These are phyloP conservation scores for honey bee (Apis mellifera) DNA, from an alignment of 1,140 invertebrate species.

Conservation along the genomic window Amel_HAv3.1 CM009934.2:11983501-11984000, in stretches of 20 bases:
- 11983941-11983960: too few relatives aligned
- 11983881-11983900: neutral
- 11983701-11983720: slow-evolving; percentile 97
- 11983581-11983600: slow-evolving; percentile 92
- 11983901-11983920: neutral
- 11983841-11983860: neutral
- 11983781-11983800: slow-evolving; percentile 96
- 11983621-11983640: slow-evolving; percentile 88
- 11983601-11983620: slow-evolving; percentile 90
- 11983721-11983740: slow-evolving; percentile 98
- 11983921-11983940: too few relatives aligned
- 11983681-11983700: slow-evolving; percentile 96
- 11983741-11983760: slow-evolving; percentile 99
- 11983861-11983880: neutral
- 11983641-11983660: slow-evolving; percentile 92
- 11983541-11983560: neutral
- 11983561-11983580: neutral
- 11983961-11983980: too few relatives aligned
- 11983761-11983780: slow-evolving; percentile 97
- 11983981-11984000: too few relatives aligned
- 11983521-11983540: neutral
- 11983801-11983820: slow-evolving; percentile 47
- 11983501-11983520: neutral
- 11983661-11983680: slow-evolving; percentile 93
- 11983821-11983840: neutral